Evolutionary conservation across 2,797 vertebrate genomes (phyloP).

Genomic region (Helicolenus hilgendorfi): DNA sequence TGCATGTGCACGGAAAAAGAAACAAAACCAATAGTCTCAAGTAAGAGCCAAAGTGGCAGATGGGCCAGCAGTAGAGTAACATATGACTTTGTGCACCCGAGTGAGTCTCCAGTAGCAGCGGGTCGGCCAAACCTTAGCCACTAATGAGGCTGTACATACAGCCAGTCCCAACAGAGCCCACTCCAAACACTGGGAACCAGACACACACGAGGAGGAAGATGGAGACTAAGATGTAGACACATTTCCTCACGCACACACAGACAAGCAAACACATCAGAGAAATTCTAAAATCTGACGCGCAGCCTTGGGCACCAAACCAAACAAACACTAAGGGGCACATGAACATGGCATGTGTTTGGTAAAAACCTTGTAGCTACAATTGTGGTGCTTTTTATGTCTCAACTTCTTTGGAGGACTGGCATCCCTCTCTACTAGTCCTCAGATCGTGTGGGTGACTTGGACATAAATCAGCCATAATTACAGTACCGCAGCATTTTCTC

Average conservation of each 20-base stretch:
- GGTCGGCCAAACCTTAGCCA: conserved; percentile 74
- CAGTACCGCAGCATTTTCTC: conserved; percentile 7
- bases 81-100: conserved; percentile 82
- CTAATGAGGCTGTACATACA: conserved; percentile 84
- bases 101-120: conserved; percentile 72
- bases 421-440: conserved; percentile 8
- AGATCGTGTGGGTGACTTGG: conserved; percentile 24
- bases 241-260: not conserved
- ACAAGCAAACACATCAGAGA: not conserved
- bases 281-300: not conserved
- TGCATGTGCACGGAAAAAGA: conserved; percentile 10
- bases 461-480: conserved; percentile 28
- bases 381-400: conserved; percentile 21
- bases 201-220: conserved; percentile 47
- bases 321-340: conserved; percentile 20
- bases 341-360: conserved; percentile 42
- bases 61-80: conserved; percentile 80
- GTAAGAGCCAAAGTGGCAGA: conserved; percentile 77
- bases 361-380: conserved; percentile 21
- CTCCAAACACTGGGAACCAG: conserved; percentile 71
- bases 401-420: conserved; percentile 35
- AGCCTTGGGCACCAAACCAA: conserved; percentile 49
- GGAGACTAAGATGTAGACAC: conserved; percentile 26
- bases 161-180: conserved; percentile 78
- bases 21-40: conserved; percentile 35